Evolutionary conservation across 2,113 vertebrate genomes (phyloP).

Genomic region (Prinia subflava): DNA sequence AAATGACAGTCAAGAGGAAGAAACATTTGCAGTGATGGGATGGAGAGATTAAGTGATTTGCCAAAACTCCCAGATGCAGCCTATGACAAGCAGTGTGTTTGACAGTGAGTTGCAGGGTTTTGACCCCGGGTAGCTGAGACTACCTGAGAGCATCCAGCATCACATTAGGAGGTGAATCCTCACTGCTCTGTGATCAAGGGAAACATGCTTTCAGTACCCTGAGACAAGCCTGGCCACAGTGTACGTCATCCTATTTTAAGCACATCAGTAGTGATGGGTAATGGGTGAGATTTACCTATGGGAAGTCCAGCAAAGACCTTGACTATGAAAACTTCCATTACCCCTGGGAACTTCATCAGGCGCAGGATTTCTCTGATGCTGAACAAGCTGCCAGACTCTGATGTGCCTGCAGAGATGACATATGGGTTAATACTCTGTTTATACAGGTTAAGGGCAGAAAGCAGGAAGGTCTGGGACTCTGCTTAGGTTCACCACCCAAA

Average conservation of each 20-base stretch:
- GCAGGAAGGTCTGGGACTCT: not conserved
- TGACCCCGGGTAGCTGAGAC: not conserved
- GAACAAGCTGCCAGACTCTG: constrained; percentile 74
- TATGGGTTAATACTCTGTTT: not conserved
- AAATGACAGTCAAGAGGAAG: not conserved
- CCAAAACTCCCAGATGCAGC: not conserved
- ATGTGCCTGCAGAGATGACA: constrained; percentile 4
- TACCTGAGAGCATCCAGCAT: not conserved
- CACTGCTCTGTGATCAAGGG: not conserved
- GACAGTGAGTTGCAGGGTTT: not conserved
- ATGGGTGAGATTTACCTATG: constrained; percentile 74
- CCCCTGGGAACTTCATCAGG: constrained; percentile 83
- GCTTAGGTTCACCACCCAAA: not conserved
- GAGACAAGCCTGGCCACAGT: not conserved
- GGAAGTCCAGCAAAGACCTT: constrained; percentile 86
- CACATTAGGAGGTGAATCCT: not conserved
- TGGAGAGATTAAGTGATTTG: not conserved
- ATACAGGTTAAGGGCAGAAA: not conserved
- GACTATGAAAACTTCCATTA: constrained; percentile 80
- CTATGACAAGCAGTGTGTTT: not conserved
- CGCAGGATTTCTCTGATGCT: constrained; percentile 80
- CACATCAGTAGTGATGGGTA: not conserved
- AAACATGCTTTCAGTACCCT: not conserved
- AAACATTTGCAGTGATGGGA: not conserved
- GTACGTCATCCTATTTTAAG: not conserved